phyloP scores from a whole-genome alignment of 2,888 invertebrate species.

The Cataglyphis altisquamis region DNA sequence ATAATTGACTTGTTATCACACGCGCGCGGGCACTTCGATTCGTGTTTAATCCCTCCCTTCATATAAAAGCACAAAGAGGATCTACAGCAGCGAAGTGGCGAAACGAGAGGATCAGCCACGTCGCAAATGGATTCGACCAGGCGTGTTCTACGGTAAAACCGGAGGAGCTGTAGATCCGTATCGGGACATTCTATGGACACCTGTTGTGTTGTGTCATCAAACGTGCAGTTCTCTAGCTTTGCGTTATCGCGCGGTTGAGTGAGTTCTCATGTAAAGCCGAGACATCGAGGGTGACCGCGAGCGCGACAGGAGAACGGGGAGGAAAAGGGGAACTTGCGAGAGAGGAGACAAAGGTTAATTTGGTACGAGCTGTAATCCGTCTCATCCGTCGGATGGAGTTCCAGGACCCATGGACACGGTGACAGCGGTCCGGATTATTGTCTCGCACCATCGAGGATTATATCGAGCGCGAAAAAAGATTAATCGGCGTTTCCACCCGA shows the following conservation, averaged over 20 bases:
- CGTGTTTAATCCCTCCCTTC: constrained; percentile 16
- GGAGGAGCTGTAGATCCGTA: constrained; percentile 75
- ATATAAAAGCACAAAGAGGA: constrained; percentile 34
- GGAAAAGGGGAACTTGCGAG: constrained; percentile 52
- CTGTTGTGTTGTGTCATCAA: constrained; percentile 81
- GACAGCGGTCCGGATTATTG: constrained; percentile 83
- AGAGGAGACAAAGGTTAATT: constrained; percentile 83
- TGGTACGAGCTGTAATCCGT: constrained; percentile 85
- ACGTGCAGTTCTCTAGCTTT: constrained; percentile 79
- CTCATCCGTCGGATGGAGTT: constrained; percentile 76
- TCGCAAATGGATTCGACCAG: constrained; percentile 71
- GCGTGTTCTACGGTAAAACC: constrained; percentile 68
- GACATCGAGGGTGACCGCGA: constrained; percentile 63
- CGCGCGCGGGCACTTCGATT: background rate
- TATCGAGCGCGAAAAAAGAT: constrained; percentile 84
- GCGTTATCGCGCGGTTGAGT: constrained; percentile 82
- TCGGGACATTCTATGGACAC: constrained; percentile 73
- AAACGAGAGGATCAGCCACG: constrained; percentile 64
- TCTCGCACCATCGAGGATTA: constrained; percentile 85
- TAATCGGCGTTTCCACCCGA: constrained; percentile 80
- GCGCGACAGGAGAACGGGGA: constrained; percentile 29
- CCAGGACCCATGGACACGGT: constrained; percentile 76
- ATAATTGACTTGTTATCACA: constrained; percentile 33
- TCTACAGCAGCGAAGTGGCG: constrained; percentile 58
- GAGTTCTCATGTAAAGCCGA: constrained; percentile 84